Percentiles rank a stretch among this genome's conserved stretches.
Conservation (phyloP, 2,888 invertebrate species). For the Biston stratarius region DNA sequence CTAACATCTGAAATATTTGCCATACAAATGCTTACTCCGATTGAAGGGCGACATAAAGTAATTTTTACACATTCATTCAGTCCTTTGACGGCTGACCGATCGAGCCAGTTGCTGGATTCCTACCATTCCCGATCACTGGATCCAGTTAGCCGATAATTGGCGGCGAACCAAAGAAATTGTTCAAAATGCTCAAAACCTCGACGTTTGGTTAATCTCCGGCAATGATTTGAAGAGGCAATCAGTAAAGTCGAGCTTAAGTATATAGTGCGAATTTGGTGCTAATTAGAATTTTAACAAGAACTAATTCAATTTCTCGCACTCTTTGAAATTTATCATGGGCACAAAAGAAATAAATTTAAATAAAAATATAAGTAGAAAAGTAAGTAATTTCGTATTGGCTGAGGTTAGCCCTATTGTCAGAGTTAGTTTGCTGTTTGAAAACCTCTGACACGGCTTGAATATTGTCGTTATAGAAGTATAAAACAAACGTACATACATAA, state of each 20-base stretch:
- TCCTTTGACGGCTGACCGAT: constrained; percentile 38
- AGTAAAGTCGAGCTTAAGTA: constrained; percentile 4
- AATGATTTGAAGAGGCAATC: constrained; percentile 31
- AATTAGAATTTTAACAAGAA: constrained; percentile 13
- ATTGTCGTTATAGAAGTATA: too few relatives aligned
- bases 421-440: too few relatives aligned
- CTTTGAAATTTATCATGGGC: not conserved
- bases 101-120: constrained; percentile 31
- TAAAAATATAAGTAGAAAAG: not conserved
- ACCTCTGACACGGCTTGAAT: too few relatives aligned
- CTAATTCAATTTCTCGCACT: not conserved
- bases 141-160: constrained; percentile 35
- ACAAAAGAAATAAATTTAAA: too few relatives aligned
- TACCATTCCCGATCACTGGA: constrained; percentile 21
- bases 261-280: not conserved
- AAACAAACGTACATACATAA: too few relatives aligned
- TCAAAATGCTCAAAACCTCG: constrained; percentile 34
- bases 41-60: constrained; percentile 9
- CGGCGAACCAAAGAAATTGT: constrained; percentile 39
- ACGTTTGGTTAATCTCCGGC: constrained; percentile 24
- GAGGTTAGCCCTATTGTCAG: too few relatives aligned
- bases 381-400: too few relatives aligned
- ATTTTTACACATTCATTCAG: constrained; percentile 30
- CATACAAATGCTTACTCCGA: not conserved
- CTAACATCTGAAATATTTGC: constrained; percentile 6